Base-by-base conservation (phyloP, 2,797 vertebrate species). In the Sphenopsis melanotis region DNA sequence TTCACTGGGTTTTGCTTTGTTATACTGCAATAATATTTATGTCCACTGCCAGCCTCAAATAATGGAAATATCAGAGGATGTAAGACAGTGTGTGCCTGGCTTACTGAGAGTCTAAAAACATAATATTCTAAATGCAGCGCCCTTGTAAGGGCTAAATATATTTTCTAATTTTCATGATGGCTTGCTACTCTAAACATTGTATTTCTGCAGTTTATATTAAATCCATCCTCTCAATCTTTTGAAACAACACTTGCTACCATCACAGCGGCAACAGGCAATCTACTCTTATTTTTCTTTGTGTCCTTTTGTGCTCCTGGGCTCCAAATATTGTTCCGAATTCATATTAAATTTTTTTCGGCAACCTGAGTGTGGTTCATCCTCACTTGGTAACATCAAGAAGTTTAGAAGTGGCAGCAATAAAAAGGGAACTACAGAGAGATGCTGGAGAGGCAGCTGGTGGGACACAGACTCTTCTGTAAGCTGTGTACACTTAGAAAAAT, bases 101-200 rank as follows among this genome's bases (percentile, higher is more conserved):
- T 95, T 94, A 83, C 90, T 60, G 91, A 96, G 60, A 79, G 56
- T 49, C 82, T 65, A 70, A 91, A 92, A 97, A 85, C 80, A 76
- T 18, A 81, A 86, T 66, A 85, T 82, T 89, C 74, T 94, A 94
- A 97, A 96, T 61, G 56, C 53, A 93, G 57, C n/a, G 27, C 29
- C 92, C 80, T 83, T 91, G 61, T 89, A 96, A 89, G 83, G 86
- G 72, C 71, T 96, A 96, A 96, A 94, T 90, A 76, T 79, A 93
- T 95, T 96, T 96, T 94, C 95, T 90, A 95, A 93, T 93, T 94
- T 96, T 90, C 75, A 37, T 92, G 83, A 96, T 96, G 69, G 94
- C 94, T 96, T 96, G 82, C 79, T 89, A 87, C 72, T 95, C 87
- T 91, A 91, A 96, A 92, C 87, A 87, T 22, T 47, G 6, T 89